Percentiles rank a stretch among this genome's conserved stretches.
phyloP scores from a whole-genome alignment of 2,113 vertebrate species.

The Uria lomvia region DNA sequence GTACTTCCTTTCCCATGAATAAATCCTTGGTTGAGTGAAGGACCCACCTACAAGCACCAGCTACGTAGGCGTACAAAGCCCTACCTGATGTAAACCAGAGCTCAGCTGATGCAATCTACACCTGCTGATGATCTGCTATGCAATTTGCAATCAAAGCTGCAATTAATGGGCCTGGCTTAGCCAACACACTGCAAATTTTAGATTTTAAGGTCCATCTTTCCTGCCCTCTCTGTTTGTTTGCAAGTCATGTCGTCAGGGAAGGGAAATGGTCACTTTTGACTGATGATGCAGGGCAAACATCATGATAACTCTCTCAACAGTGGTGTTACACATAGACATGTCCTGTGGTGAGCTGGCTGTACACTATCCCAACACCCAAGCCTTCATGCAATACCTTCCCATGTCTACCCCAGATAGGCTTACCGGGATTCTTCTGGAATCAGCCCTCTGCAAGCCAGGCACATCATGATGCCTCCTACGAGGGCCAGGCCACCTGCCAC shows the following conservation, averaged over 20 bases:
- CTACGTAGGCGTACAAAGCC: fast-evolving
- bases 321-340: not conserved
- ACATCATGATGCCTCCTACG: slow-evolving; percentile 85
- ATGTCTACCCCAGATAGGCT: not conserved
- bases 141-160: not conserved
- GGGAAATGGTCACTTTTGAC: not conserved
- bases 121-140: not conserved
- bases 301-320: fast-evolving
- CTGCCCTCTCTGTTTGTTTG: not conserved
- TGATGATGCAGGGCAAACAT: not conserved
- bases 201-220: not conserved
- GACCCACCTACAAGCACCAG: not conserved
- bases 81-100: not conserved
- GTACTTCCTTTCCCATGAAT: not conserved
- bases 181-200: not conserved
- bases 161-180: not conserved
- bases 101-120: not conserved
- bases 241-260: not conserved
- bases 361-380: not conserved
- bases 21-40: not conserved
- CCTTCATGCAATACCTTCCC: not conserved
- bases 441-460: slow-evolving; percentile 86
- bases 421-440: slow-evolving; percentile 77
- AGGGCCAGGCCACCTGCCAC: slow-evolving; percentile 83
- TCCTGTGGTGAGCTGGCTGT: not conserved